Base-by-base conservation (phyloP, 2,113 vertebrate genomes). In the Solea solea region DNA sequence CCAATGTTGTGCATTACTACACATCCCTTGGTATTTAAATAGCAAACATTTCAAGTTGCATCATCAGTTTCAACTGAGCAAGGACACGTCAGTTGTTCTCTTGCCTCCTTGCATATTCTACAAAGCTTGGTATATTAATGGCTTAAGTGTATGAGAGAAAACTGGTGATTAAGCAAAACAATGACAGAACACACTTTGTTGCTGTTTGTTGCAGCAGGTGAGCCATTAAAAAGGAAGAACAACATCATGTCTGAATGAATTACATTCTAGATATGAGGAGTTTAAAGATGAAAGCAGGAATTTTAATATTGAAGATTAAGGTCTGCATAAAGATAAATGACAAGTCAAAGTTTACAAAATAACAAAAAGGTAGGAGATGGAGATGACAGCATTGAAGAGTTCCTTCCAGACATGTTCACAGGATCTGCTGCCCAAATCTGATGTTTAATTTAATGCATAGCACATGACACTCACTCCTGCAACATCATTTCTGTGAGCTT, bases 121-220 rank as follows among this genome's bases (percentile, higher is more conserved):
- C 9, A 61, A 74, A 58, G 48, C 9, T 14, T n/a, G 25, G 39
- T 27, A 56, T 1, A 27, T 16, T 56, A 79, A 73, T 44, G 14
- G n/a, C 34, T 69, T 53, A 27, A 57, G 11, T 63, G 50, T 74
- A 70, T 0, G 7, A 74, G 65, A 55, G 8, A 61, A 72, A 81
- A 68, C 9, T 1, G 52, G 53, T 52, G 54, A 62, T 64, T 62
- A 58, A 51, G 64, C 56, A 39, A 41, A 56, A 60, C 52, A 63
- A 50, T 61, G 46, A 69, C 34, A 60, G 14, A 68, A 52, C 69
- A 55, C n/a, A 67, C 4, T 34, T 34, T 34, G 34, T 34, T 34
- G 34, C 34, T 34, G 34, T 2, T 34, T 34, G 34, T 6, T 34
- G 21, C 7, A 45, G 39, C 57, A 55, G 73, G 54, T 71, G 70